A percentile compares a stretch with the other conserved stretches of the same genome.
Evolutionary conservation across 2,888 invertebrate genomes (phyloP).

Genomic region (Chouioia cunea): DNA sequence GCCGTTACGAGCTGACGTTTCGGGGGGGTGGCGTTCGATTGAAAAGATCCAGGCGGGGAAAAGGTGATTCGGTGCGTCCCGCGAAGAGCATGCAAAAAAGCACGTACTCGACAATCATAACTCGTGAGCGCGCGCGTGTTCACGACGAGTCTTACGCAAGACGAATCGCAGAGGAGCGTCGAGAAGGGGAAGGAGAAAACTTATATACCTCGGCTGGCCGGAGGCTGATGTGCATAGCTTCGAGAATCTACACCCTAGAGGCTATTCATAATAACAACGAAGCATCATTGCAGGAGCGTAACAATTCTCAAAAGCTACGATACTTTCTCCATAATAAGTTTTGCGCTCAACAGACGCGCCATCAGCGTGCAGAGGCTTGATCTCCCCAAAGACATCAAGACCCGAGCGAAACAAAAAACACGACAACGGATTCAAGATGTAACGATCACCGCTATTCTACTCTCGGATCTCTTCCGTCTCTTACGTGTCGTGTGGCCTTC

Average conservation of each 20-base stretch:
- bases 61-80: neutral
- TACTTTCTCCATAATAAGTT: slow-evolving; percentile 39
- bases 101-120: slow-evolving; percentile 35
- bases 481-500: neutral
- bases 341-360: neutral
- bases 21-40: too few relatives aligned
- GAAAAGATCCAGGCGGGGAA: neutral
- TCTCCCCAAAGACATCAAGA: neutral
- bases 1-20: too few relatives aligned
- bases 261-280: slow-evolving; percentile 15
- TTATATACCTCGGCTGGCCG: too few relatives aligned
- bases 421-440: neutral
- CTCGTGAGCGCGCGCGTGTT: slow-evolving; percentile 14
- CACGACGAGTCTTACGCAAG: slow-evolving; percentile 24
- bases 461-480: neutral
- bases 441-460: slow-evolving; percentile 25
- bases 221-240: too few relatives aligned
- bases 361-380: neutral
- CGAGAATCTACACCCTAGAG: too few relatives aligned
- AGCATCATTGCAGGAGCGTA: slow-evolving; percentile 13
- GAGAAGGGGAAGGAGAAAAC: slow-evolving; percentile 18
- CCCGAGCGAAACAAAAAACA: slow-evolving; percentile 3
- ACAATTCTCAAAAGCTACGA: slow-evolving; percentile 8
- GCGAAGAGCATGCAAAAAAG: slow-evolving; percentile 25
- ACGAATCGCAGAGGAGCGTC: neutral